Percentiles rank a stretch among this genome's conserved stretches.
Evolutionary conservation across 2,888 invertebrate genomes (phyloP).

Genomic region (Heliconius charithonia): DNA sequence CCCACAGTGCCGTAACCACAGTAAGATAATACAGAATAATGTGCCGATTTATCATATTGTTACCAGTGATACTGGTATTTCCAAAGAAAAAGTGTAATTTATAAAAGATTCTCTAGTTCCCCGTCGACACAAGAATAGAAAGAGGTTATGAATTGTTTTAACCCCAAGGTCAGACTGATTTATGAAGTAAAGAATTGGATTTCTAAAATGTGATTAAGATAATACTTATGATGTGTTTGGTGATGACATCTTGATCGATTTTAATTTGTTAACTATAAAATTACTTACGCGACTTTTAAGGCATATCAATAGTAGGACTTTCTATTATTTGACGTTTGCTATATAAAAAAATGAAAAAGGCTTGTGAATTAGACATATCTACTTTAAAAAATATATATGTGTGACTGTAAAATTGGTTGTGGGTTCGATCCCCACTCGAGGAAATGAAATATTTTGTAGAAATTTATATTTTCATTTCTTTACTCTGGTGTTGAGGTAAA

Average conservation of each 20-base stretch:
- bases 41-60: constrained; percentile 48
- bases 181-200: constrained; percentile 53
- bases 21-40: constrained; percentile 47
- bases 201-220: constrained; percentile 34
- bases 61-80: constrained; percentile 38
- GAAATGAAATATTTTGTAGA: too few relatives aligned
- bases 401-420: too few relatives aligned
- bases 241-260: constrained; percentile 31
- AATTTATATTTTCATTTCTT: too few relatives aligned
- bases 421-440: too few relatives aligned
- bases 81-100: constrained; percentile 42
- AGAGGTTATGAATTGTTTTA: constrained; percentile 59
- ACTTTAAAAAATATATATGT: too few relatives aligned
- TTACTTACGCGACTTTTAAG: not conserved
- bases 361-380: too few relatives aligned
- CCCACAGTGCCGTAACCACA: constrained; percentile 36
- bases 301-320: too few relatives aligned
- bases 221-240: constrained; percentile 33
- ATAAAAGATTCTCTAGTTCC: constrained; percentile 46
- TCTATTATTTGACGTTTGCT: too few relatives aligned
- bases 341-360: too few relatives aligned
- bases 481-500: too few relatives aligned
- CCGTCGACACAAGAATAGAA: constrained; percentile 55
- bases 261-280: constrained; percentile 11
- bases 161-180: constrained; percentile 63